Conservation (phyloP, 2,888 invertebrate species). For the Matsumyia berberina region DNA sequence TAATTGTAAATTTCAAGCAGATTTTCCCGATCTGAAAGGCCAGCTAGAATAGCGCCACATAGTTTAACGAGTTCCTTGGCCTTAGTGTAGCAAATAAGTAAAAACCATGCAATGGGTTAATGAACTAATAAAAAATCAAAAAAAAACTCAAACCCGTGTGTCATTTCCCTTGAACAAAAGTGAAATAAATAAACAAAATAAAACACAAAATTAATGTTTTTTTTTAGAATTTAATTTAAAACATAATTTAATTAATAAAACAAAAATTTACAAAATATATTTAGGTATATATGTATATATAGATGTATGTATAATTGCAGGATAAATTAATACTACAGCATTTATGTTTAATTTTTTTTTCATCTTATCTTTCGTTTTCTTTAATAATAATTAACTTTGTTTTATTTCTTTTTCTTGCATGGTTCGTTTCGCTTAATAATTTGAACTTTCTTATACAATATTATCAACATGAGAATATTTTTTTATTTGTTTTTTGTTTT, state of each 20-base stretch:
- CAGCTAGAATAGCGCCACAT: too few relatives aligned
- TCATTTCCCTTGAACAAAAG: conserved; percentile 38
- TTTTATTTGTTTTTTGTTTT: conserved; percentile 42
- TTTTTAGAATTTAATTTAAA: conserved; percentile 74
- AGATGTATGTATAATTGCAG: conserved; percentile 70
- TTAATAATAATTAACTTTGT: conserved; percentile 63
- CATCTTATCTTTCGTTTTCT: conserved; percentile 15
- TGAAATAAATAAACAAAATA: conserved; percentile 13
- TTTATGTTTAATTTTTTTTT: conserved; percentile 65
- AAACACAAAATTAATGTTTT: conserved; percentile 44
- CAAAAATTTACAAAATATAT: conserved; percentile 76
- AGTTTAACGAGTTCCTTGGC: too few relatives aligned
- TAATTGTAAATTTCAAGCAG: too few relatives aligned
- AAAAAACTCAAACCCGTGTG: conserved; percentile 5
- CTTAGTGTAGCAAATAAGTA: too few relatives aligned
- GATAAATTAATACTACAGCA: conserved; percentile 75
- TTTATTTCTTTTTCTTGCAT: conserved; percentile 44
- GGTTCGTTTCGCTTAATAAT: conserved; percentile 67
- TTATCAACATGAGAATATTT: conserved; percentile 75
- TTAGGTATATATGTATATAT: conserved; percentile 65
- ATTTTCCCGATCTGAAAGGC: too few relatives aligned
- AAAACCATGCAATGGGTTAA: background rate
- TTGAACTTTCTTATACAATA: conserved; percentile 74
- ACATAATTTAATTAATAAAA: conserved; percentile 76
- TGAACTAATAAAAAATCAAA: conserved; percentile 4